A percentile compares a stretch with the other conserved stretches of the same genome.
Conservation (phyloP, 2,888 invertebrate genomes). For the Eurytoma californica region DNA sequence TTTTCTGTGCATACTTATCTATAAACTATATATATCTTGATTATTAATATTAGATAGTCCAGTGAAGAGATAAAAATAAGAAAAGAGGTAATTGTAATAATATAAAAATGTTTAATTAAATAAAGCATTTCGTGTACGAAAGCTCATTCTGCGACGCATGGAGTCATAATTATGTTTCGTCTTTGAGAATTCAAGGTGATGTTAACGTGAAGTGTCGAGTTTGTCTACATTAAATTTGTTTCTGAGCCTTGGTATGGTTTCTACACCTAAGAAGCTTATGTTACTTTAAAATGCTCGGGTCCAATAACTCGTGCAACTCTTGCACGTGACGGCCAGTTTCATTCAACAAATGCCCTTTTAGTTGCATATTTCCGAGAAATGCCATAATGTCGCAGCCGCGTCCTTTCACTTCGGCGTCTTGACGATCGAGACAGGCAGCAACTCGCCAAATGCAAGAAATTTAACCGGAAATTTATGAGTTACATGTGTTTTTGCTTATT, state of each 20-base stretch:
- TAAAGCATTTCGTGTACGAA: too few species aligned
- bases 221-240: conserved; percentile 49
- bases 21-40: too few species aligned
- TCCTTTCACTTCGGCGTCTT: not conserved
- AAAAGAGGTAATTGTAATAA: too few species aligned
- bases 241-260: conserved; percentile 45
- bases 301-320: conserved; percentile 32
- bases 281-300: conserved; percentile 32
- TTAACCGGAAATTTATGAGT: not conserved
- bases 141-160: too few species aligned
- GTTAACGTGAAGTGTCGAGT: conserved; percentile 38
- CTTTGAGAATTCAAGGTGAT: conserved; percentile 49
- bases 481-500: not conserved
- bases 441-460: not conserved
- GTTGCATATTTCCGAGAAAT: not conserved
- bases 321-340: conserved; percentile 7
- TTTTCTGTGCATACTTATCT: too few species aligned
- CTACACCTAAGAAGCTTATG: conserved; percentile 47
- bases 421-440: not conserved
- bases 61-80: too few species aligned
- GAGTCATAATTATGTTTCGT: conserved; percentile 11
- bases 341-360: conserved; percentile 7
- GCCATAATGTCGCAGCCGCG: not conserved
- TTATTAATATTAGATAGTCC: too few species aligned
- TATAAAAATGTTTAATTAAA: too few species aligned